A percentile compares a stretch with the other conserved stretches of the same genome.
phyloP scores from a whole-genome alignment of 2,113 vertebrate species.

The Rhinoderma darwinii region DNA sequence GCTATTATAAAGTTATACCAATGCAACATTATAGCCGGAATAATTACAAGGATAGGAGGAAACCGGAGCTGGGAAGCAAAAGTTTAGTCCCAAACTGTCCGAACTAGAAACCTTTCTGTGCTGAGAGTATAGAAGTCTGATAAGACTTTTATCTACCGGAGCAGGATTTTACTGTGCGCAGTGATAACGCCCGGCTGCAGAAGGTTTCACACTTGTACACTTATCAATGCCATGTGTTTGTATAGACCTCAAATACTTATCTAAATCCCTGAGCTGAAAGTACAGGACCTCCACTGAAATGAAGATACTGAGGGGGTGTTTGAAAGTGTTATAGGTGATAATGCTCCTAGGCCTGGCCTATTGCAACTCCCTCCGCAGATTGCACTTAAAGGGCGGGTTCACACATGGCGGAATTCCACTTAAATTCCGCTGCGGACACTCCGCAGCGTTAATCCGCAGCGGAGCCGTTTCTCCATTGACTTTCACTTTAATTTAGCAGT shows the following conservation, averaged over 20 bases:
- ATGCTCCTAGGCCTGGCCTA: constrained; percentile 64
- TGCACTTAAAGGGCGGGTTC: too few species aligned
- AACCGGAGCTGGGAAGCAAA: neutral
- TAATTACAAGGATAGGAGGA: neutral
- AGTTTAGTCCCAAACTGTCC: constrained; percentile 40
- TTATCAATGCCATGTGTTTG: constrained; percentile 79
- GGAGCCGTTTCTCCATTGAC: too few species aligned
- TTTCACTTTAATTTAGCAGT: too few species aligned
- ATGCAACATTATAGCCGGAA: neutral
- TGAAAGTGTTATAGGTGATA: constrained; percentile 72
- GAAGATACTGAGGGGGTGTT: constrained; percentile 73
- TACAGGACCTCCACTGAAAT: constrained; percentile 79
- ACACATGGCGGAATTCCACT: too few species aligned
- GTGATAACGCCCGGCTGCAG: constrained; percentile 75
- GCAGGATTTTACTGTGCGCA: constrained; percentile 74
- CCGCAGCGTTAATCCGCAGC: too few species aligned
- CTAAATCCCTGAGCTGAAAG: constrained; percentile 78
- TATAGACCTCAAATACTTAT: constrained; percentile 78
- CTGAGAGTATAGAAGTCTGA: constrained; percentile 71
- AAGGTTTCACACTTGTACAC: constrained; percentile 70
- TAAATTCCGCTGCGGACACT: too few species aligned
- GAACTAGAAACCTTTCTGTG: constrained; percentile 66
- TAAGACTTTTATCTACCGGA: constrained; percentile 75
- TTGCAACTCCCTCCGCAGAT: neutral
- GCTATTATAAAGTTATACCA: neutral